Conservation (phyloP, 2,888 invertebrate species). For the Cephus pygmeus region DNA sequence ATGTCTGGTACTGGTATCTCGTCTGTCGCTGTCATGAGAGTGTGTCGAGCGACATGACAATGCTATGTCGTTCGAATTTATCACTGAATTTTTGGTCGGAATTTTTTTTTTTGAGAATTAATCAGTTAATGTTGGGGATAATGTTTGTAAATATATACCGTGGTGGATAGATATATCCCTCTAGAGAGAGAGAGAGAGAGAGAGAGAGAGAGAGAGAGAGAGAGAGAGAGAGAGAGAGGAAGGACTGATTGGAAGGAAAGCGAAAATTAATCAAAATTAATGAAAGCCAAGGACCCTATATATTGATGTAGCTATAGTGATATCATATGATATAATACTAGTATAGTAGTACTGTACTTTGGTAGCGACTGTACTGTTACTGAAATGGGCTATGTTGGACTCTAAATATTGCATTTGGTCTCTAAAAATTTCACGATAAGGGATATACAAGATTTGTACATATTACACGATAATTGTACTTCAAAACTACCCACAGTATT, state of each 20-base stretch:
- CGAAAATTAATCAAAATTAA: slow-evolving; percentile 15
- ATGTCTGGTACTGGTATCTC: neutral
- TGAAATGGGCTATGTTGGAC: too few relatives aligned
- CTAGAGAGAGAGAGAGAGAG: slow-evolving; percentile 3
- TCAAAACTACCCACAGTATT: too few relatives aligned
- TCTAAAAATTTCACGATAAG: too few relatives aligned
- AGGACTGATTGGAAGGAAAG: slow-evolving; percentile 6
- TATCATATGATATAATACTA: too few relatives aligned
- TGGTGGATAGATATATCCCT: neutral
- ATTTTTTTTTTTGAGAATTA: neutral
- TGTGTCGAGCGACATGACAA: neutral
- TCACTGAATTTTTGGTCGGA: neutral
- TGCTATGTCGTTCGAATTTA: neutral
- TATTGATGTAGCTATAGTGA: too few relatives aligned
- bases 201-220: slow-evolving; percentile 1
- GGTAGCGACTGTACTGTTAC: too few relatives aligned
- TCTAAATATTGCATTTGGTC: too few relatives aligned
- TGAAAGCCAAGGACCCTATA: slow-evolving; percentile 7
- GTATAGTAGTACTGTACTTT: too few relatives aligned
- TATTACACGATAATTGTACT: too few relatives aligned
- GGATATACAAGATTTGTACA: too few relatives aligned
- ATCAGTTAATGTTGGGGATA: neutral
- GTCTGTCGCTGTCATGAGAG: slow-evolving; percentile 9
- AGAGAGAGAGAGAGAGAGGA: slow-evolving; percentile 7
- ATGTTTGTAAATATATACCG: neutral